phyloP scores from a whole-genome alignment of 2,113 vertebrate species.

The Macaca mulatta region DNA sequence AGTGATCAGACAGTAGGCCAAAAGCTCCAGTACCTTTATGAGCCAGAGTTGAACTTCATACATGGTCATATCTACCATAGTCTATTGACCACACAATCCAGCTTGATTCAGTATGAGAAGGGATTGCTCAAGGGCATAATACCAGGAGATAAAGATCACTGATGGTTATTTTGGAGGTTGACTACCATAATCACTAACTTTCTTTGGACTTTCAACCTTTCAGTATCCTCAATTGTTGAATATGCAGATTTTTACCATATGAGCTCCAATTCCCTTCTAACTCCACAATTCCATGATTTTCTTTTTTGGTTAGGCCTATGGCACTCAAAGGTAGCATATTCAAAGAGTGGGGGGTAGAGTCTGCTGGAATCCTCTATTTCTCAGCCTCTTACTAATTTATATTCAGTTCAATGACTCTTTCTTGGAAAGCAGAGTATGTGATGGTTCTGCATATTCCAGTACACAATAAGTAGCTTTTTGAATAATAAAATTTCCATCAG shows the following conservation, averaged over 20 bases:
- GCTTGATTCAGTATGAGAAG: neutral
- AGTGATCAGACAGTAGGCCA: neutral
- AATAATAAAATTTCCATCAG: neutral
- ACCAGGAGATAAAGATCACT: neutral
- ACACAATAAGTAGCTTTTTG: neutral
- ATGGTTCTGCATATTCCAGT: neutral
- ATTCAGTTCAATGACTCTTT: neutral
- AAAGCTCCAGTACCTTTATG: neutral
- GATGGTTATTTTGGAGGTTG: neutral
- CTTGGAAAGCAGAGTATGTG: neutral
- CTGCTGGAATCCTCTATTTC: slow-evolving; percentile 1
- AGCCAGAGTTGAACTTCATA: neutral
- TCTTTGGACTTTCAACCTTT: neutral
- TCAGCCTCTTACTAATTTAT: slow-evolving; percentile 23
- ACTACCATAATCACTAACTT: neutral
- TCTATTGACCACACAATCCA: neutral
- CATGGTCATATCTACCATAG: neutral
- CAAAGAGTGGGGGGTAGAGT: neutral
- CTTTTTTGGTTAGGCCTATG: neutral
- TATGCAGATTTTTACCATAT: neutral
- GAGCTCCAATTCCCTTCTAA: neutral
- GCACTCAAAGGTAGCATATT: neutral
- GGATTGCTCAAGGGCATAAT: neutral
- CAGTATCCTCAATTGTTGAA: neutral
- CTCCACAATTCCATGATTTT: slow-evolving; percentile 19